Base-by-base conservation (phyloP, 1,140 invertebrate genomes). In the Anagrus nilaparvatae region DNA sequence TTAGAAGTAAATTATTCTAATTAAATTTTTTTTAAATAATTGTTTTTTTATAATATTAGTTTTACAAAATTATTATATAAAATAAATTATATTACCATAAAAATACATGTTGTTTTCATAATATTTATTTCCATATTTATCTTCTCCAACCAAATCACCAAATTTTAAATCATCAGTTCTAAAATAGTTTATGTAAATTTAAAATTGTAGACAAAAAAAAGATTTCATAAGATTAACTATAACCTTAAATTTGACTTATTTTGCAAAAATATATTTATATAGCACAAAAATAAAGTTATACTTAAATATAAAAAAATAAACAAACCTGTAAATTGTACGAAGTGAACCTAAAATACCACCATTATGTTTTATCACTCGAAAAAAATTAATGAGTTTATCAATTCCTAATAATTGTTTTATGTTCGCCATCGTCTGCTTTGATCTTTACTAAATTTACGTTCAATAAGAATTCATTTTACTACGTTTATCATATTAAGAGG, bases 101-200 rank as follows among this genome's bases (percentile, higher is more conserved):
- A 97, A 95, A 60, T 87, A 91, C 29, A 73, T 69, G 19, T 85
- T 81, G 59, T 97, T 96, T 73, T 97, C 83, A 64, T 77, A 99
- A 64, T 99, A 99, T 63, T 86, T 92, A 67, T 99, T 99, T 23
- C 96, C 95, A 65, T 80, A 93, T 61, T 90, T 84, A 63, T 99
- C 96, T 44, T 76, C 77, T n/a, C 96, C 96, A n/a, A 97, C 76
- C 0, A 91, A 59, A 0, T 65, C 79, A 17, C 94, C 94, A 29
- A 75, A 71, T 71, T 94, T 96, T 16, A 95, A 55, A 1, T 85
- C 82, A 71, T 97, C 93, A 52, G 78, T 79, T 59, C 91, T 90
- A 29, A 43, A 67, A 50, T 51, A 43, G 49, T 14, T 51, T 40
- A 49, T 48, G 46, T 51, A 50, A 56, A 53, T n/a, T n/a, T n/a